A percentile compares a stretch with the other conserved stretches of the same genome.
These are phyloP conservation scores for Gambusia affinis DNA, from an alignment of 2,113 vertebrate genomes.

Conservation along the genomic window DNA sequence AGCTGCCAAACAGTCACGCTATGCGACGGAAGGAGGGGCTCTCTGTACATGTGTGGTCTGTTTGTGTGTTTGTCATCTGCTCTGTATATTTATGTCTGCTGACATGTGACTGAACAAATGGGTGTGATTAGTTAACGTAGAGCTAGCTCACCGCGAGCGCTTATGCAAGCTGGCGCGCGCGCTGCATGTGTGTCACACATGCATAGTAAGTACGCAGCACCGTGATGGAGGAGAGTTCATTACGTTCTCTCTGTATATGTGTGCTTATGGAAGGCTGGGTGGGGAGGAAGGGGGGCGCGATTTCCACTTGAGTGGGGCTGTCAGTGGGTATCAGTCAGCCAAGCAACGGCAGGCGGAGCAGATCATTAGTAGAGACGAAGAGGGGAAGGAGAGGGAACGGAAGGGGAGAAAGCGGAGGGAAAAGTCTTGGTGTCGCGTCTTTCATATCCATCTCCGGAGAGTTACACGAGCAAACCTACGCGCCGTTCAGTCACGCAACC, in stretches of 20 bases:
- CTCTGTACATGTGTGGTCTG: constrained; percentile 19
- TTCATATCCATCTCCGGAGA: constrained; percentile 62
- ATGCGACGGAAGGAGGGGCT: not conserved
- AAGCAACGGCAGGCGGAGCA: constrained; percentile 74
- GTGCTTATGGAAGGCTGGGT: constrained; percentile 28
- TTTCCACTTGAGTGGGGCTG: constrained; percentile 78
- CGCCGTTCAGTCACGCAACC: constrained; percentile 63
- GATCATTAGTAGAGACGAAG: constrained; percentile 77
- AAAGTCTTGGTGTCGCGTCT: constrained; percentile 38
- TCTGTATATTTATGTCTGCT: constrained; percentile 44
- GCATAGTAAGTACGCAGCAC: constrained; percentile 45
- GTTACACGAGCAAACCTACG: constrained; percentile 41
- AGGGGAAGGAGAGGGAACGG: constrained; percentile 41
- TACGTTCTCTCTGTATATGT: constrained; percentile 31
- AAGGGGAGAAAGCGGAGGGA: constrained; percentile 24
- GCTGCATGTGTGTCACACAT: constrained; percentile 58
- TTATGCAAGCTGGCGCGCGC: constrained; percentile 39
- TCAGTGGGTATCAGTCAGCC: constrained; percentile 81
- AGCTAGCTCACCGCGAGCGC: constrained; percentile 36
- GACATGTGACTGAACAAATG: constrained; percentile 69
- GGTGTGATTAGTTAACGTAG: constrained; percentile 56
- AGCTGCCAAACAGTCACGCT: constrained; percentile 22
- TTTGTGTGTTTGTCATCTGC: constrained; percentile 48
- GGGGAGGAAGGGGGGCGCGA: constrained; percentile 18
- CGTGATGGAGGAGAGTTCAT: constrained; percentile 44